Percentiles rank a stretch among this genome's conserved stretches.
Evolutionary conservation across 2,113 vertebrate genomes (phyloP).

Genomic region (Brienomyrus longianalis): DNA sequence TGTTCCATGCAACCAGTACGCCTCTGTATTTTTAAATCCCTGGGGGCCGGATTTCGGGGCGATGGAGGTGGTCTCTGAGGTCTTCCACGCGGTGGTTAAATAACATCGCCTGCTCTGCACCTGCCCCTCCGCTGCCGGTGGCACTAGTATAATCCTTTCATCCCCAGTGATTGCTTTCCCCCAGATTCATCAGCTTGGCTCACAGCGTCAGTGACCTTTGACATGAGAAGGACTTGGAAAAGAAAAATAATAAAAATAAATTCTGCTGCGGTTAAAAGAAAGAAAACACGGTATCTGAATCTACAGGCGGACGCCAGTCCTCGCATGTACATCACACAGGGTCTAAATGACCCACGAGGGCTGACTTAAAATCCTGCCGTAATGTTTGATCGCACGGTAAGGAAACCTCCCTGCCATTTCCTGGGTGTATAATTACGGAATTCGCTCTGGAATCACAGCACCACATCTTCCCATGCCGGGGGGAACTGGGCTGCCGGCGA

Average conservation of each 20-base stretch:
- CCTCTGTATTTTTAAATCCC: background rate
- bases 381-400: background rate
- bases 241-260: background rate
- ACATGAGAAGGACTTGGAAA: background rate
- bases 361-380: background rate
- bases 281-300: background rate
- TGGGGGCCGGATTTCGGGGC: background rate
- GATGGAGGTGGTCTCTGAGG: background rate
- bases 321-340: background rate
- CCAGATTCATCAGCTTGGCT: conserved; percentile 13
- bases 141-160: background rate
- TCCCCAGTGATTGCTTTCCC: conserved; percentile 19
- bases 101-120: background rate
- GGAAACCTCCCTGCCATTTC: background rate
- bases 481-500: background rate
- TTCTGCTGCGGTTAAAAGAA: background rate
- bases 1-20: background rate
- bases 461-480: background rate
- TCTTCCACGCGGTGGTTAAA: background rate
- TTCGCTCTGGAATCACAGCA: background rate
- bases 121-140: background rate
- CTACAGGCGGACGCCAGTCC: background rate
- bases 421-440: background rate
- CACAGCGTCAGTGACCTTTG: background rate
- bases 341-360: background rate